phyloP scores from a whole-genome alignment of 2,797 vertebrate genomes.

The Enteromius fasciolatus region DNA sequence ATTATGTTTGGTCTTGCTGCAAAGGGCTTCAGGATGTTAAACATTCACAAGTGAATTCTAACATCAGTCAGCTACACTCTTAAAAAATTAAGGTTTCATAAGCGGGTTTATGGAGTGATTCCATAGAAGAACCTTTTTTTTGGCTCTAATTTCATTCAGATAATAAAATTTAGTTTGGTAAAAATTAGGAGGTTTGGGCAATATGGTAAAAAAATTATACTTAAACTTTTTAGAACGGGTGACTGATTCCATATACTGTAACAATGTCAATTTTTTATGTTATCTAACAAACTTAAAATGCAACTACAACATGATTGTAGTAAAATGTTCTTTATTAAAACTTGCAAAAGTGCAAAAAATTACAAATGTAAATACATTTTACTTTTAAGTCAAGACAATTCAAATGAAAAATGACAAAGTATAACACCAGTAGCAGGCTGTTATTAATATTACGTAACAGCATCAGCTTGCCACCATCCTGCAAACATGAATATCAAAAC shows the following conservation, averaged over 20 bases:
- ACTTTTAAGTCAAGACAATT: background rate
- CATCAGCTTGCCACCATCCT: background rate
- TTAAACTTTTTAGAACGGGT: background rate
- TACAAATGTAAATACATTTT: background rate
- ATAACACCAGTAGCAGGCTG: background rate
- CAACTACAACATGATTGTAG: background rate
- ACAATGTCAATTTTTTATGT: background rate
- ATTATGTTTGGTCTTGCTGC: background rate
- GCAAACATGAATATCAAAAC: background rate
- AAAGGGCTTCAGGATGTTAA: slow-evolving; percentile 10
- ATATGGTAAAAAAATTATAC: background rate
- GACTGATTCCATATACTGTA: background rate
- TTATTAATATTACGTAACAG: background rate
- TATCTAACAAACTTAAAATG: background rate
- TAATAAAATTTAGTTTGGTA: background rate
- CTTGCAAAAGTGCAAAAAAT: background rate
- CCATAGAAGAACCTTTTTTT: background rate
- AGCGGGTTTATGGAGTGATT: background rate
- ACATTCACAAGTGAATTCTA: background rate
- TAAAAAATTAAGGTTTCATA: background rate
- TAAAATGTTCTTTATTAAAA: background rate
- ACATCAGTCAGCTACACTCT: background rate
- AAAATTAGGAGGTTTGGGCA: background rate
- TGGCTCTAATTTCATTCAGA: background rate
- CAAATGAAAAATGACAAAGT: background rate